Percentiles rank a stretch among this genome's conserved stretches.
These are phyloP conservation scores for Copsychus sechellarum DNA, from an alignment of 2,113 vertebrate genomes.

Conservation along the genomic window DNA sequence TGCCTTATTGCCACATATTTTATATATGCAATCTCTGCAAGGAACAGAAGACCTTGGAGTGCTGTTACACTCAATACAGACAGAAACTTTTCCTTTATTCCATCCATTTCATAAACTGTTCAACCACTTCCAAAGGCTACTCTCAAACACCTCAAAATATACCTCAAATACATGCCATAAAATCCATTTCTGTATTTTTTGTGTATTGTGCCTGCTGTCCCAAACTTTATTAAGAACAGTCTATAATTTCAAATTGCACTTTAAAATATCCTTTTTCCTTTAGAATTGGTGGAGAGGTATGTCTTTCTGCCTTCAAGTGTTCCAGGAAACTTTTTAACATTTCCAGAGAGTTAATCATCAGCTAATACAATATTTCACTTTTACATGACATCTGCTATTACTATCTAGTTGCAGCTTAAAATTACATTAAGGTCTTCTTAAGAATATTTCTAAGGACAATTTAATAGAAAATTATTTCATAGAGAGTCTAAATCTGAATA, in stretches of 20 bases:
- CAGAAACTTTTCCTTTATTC: neutral
- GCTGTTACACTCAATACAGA: neutral
- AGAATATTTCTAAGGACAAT: neutral
- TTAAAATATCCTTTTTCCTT: neutral
- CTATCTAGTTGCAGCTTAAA: neutral
- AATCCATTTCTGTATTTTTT: neutral
- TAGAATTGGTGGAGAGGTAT: neutral
- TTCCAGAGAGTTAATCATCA: neutral
- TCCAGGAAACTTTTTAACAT: neutral
- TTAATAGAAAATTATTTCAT: neutral
- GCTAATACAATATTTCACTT: neutral
- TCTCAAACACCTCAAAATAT: neutral
- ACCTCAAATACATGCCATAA: neutral
- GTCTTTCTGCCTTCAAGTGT: neutral
- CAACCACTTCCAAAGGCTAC: neutral
- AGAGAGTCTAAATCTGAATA: neutral
- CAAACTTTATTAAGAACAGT: neutral
- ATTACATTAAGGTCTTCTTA: neutral
- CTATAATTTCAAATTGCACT: neutral
- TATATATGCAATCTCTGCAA: neutral
- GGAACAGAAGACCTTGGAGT: neutral
- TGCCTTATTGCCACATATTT: conserved; percentile 42
- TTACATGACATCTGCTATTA: neutral
- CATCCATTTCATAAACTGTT: neutral
- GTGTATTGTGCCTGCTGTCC: neutral